Evolutionary conservation across 2,888 invertebrate genomes (phyloP), one percentile per base, ranked within the genome.

Genomic region (Mimumesa dahlbomi): DNA sequence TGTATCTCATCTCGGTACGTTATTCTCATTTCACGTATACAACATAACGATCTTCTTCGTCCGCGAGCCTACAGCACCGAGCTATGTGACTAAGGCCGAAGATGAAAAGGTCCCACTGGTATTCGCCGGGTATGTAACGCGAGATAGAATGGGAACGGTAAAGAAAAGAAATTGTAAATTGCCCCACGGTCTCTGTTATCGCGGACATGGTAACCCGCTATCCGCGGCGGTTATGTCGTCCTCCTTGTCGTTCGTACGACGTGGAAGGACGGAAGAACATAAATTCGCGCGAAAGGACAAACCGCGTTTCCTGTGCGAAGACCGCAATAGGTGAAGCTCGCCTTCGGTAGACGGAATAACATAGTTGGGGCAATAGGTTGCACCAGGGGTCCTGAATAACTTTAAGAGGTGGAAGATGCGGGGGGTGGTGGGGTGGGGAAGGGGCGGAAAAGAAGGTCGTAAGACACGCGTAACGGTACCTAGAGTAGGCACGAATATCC

Each of bases 401-500:
- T 77, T 75, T 73, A 66, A 50, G 63, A 58, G 68, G n/a, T n/a
- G n/a, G 53, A 63, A 16, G 54, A 74, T 67, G 58, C 43, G 40
- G 48, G 42, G 62, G 53, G 7, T 25, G 25, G 40, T 45, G 42
- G 62, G 53, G 7, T 25, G 25, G 49, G 22, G 40, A 46, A 16
- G 31, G 49, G 18, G 50, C 46, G 50, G 71, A 40, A 72, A 69
- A 72, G 70, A 64, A 63, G 54, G 52, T 46, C 56, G 66, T 59
- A 59, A 70, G 72, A 75, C 59, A 70, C 72, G 73, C 46, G 59
- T 85, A 87, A 87, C 87, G 87, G 87, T 85, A 85, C 84, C 69
- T 83, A 82, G 83, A 85, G 85, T 87, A 85, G 82, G 81, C 82
- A 82, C 76, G 81, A 85, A 85, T 85, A 87, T 83, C 84, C 88